Evolutionary conservation across 2,797 vertebrate species (phyloP), one percentile per base, ranked within the genome.

Genomic region (Pipistrellus kuhlii): DNA sequence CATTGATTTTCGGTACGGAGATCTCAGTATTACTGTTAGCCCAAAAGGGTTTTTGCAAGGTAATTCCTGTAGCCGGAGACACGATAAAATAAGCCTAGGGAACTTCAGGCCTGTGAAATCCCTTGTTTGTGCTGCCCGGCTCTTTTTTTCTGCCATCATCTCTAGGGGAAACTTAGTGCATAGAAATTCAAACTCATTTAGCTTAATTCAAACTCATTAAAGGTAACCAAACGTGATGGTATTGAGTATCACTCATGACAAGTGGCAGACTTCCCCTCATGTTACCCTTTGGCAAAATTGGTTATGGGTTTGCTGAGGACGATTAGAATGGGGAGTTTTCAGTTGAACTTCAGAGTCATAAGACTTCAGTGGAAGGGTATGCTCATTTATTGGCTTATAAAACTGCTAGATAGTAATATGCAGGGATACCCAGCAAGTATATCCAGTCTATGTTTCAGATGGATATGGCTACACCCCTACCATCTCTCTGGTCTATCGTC

Each of bases 1-100:
- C 95, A 97, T 92, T 96, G 97, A 98, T 97, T 97, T 97, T 97
- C 88, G 86, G 86, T 95, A 75, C 44, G 8, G 44, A 95, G 68
- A 93, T 94, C 83, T 77, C 95, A 97, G 62, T 86, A 96, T 27
- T 6, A 97, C 35, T 88, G 55, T 94, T 97, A 97, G 90, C 96
- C 93, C 94, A 96, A 96, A 80, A 87, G 0, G 85, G 83, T 73
- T 96, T 96, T 90, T 85, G n/a, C 38, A 82, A 93, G 78, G 55
- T 90, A 84, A 97, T 95, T 90, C 91, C 90, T 94, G 46, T 57
- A 95, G 83, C 46, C 92, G 76, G 90, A 95, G 93, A 80, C 75
- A 92, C 76, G 94, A 91, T 10, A 15, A 92, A 90, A 92, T 8
- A 27, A 68, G 88, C 73, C 66, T 83, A 71, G 71, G 72, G 92